Percentiles rank a stretch among this genome's conserved stretches.
These are phyloP conservation scores for Mesodorylaimus sp. DNA, from an alignment of 2,888 invertebrate species.

Conservation along the genomic window DNA sequence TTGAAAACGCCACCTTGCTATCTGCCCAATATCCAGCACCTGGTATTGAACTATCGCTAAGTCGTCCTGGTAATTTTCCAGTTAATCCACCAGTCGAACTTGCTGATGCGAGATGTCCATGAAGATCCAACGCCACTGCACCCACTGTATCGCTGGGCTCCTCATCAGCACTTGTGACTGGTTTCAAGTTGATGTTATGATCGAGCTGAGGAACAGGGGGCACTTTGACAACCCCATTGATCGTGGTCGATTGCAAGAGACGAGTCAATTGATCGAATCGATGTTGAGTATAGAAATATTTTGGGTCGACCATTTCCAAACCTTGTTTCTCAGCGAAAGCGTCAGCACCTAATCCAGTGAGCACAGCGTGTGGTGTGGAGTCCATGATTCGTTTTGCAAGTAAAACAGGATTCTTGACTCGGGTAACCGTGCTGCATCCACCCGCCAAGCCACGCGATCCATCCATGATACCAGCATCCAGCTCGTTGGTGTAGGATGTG, in stretches of 20 bases:
- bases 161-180: too few species aligned
- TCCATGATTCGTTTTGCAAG: not conserved
- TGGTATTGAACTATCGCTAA: too few species aligned
- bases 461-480: slow-evolving; percentile 11
- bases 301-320: not conserved
- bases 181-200: too few species aligned
- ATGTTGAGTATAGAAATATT: slow-evolving; percentile 5
- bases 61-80: too few species aligned
- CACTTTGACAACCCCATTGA: too few species aligned
- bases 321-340: not conserved
- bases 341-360: not conserved
- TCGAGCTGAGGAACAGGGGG: too few species aligned
- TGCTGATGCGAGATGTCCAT: too few species aligned
- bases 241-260: not conserved
- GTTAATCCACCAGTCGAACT: too few species aligned
- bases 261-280: not conserved
- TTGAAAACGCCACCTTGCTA: too few species aligned
- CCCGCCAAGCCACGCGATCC: slow-evolving; percentile 1
- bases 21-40: too few species aligned
- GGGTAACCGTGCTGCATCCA: not conserved
- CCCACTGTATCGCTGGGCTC: too few species aligned
- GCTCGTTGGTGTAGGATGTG: not conserved
- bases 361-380: not conserved
- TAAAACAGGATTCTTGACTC: slow-evolving; percentile 3
- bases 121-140: too few species aligned